Percentiles rank a stretch among this genome's conserved stretches.
Evolutionary conservation across 2,888 invertebrate species (phyloP).

Genomic region (Melinaea marsaeus): DNA sequence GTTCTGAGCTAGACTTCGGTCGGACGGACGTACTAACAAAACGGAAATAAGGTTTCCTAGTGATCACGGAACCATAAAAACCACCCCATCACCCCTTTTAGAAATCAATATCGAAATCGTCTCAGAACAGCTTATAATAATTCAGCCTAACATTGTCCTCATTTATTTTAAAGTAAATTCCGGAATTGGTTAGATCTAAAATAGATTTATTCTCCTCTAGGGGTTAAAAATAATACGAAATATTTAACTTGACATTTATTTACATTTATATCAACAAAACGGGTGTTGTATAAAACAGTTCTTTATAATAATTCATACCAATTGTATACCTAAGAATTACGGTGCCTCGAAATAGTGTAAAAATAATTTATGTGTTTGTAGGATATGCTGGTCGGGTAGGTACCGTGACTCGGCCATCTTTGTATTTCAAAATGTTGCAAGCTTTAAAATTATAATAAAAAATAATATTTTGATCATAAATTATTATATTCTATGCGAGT

Average conservation of each 20-base stretch:
- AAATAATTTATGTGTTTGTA: conserved; percentile 61
- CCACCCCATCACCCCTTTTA: too few relatives aligned
- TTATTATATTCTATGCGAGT: neutral
- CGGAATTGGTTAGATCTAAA: too few relatives aligned
- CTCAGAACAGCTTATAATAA: too few relatives aligned
- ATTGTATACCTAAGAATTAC: conserved; percentile 65
- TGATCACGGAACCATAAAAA: too few relatives aligned
- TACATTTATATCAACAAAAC: conserved; percentile 79
- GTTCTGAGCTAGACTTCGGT: too few relatives aligned
- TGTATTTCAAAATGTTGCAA: neutral
- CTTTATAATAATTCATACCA: conserved; percentile 63
- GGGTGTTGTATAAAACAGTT: conserved; percentile 79
- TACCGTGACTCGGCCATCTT: conserved; percentile 43
- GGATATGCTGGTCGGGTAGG: conserved; percentile 54
- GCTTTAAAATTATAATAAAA: neutral
- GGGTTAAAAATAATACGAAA: conserved; percentile 36
- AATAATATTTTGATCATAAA: neutral
- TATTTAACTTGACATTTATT: conserved; percentile 78
- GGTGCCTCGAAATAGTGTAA: conserved; percentile 69
- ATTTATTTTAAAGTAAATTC: too few relatives aligned
- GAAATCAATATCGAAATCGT: too few relatives aligned
- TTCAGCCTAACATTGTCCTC: too few relatives aligned
- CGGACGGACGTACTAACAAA: too few relatives aligned
- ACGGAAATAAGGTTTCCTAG: too few relatives aligned
- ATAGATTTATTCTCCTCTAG: neutral